A percentile compares a stretch with the other conserved stretches of the same genome.
phyloP scores from a whole-genome alignment of 2,113 vertebrate genomes.

The Thalassarche chlororhynchos region DNA sequence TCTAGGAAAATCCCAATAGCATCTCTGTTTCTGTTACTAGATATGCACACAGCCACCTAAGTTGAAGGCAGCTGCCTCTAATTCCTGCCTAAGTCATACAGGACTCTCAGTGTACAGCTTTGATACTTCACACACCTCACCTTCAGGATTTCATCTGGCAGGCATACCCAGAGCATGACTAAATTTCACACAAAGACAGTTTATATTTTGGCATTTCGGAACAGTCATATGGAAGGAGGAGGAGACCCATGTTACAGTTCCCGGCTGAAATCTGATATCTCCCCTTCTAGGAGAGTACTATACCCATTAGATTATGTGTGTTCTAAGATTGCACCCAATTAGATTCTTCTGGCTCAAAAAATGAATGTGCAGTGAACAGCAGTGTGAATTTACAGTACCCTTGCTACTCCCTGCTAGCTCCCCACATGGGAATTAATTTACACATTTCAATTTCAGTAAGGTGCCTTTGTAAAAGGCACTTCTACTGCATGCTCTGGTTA shows the following conservation, averaged over 20 bases:
- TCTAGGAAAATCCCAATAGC: background rate
- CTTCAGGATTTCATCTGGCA: conserved; percentile 7
- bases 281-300: background rate
- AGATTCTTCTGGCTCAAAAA: background rate
- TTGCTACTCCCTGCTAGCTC: background rate
- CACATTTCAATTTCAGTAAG: background rate
- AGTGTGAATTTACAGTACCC: background rate
- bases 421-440: background rate
- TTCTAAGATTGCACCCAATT: background rate
- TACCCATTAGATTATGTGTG: background rate
- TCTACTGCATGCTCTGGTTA: background rate
- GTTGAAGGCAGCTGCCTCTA: background rate
- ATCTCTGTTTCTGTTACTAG: background rate
- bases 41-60: background rate
- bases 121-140: background rate
- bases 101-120: background rate
- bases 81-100: background rate
- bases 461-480: background rate
- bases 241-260: background rate
- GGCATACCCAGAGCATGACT: background rate
- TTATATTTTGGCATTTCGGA: background rate
- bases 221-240: background rate
- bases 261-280: background rate
- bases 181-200: background rate
- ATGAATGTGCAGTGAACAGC: background rate